A percentile compares a stretch with the other conserved stretches of the same genome.
These are phyloP conservation scores for Trichogramma pretiosum DNA, from an alignment of 1,140 invertebrate species.

Conservation along the genomic window DNA sequence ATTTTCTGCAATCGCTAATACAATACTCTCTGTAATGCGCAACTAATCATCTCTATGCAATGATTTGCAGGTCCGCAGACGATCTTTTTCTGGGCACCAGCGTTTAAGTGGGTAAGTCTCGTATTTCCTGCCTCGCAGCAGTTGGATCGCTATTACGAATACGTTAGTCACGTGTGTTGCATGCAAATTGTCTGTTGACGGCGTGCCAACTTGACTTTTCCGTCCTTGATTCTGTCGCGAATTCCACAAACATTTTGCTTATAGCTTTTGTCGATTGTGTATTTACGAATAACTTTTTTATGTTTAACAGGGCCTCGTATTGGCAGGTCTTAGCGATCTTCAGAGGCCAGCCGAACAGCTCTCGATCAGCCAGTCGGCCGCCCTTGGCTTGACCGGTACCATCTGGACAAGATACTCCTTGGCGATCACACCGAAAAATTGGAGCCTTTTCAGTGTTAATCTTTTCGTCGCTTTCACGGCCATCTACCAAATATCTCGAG, in stretches of 20 bases:
- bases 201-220: too few relatives aligned
- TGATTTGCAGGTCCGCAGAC: slow-evolving; percentile 79
- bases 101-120: slow-evolving; percentile 85
- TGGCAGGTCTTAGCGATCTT: slow-evolving; percentile 90
- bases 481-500: slow-evolving; percentile 69
- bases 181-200: too few relatives aligned
- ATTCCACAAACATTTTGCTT: too few relatives aligned
- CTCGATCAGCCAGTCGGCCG: slow-evolving; percentile 74
- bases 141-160: too few relatives aligned
- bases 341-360: slow-evolving; percentile 81
- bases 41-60: not conserved
- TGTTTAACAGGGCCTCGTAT: slow-evolving; percentile 67
- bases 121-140: not conserved
- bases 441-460: slow-evolving; percentile 86
- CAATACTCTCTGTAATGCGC: too few relatives aligned
- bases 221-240: too few relatives aligned
- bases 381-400: slow-evolving; percentile 66
- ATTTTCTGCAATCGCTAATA: too few relatives aligned
- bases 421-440: slow-evolving; percentile 92
- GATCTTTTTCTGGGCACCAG: slow-evolving; percentile 92
- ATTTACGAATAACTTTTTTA: too few relatives aligned
- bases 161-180: too few relatives aligned
- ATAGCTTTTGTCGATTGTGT: too few relatives aligned
- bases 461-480: slow-evolving; percentile 83
- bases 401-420: slow-evolving; percentile 85